Conservation (phyloP, 2,888 invertebrate species). For the Thymelicus sylvestris region DNA sequence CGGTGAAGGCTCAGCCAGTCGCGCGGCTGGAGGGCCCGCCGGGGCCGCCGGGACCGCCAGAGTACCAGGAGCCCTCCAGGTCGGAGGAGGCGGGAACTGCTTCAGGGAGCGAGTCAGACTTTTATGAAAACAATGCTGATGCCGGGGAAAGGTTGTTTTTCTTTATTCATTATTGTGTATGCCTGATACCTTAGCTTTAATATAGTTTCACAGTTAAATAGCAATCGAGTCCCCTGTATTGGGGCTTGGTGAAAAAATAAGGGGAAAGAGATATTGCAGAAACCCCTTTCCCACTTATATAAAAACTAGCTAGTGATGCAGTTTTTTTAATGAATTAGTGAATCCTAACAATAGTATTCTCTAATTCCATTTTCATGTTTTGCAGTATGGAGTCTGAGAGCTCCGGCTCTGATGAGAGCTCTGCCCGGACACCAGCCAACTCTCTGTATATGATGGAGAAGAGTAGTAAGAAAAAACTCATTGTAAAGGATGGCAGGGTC, state of each 20-base stretch:
- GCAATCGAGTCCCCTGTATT: no score
- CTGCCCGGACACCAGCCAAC: constrained; percentile 79
- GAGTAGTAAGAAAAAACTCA: constrained; percentile 89
- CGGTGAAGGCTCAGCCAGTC: constrained; percentile 61
- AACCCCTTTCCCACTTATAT: no score
- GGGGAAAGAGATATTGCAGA: no score
- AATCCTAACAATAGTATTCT: no score
- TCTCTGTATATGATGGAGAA: constrained; percentile 92
- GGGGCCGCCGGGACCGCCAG: constrained; percentile 58
- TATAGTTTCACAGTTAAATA: no score
- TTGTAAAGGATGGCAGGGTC: constrained; percentile 85
- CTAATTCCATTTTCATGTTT: constrained; percentile 37
- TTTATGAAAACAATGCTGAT: constrained; percentile 74
- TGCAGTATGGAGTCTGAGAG: constrained; percentile 82
- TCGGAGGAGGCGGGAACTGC: constrained; percentile 67
- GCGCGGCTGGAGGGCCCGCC: constrained; percentile 60
- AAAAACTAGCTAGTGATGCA: no score
- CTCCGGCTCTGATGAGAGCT: constrained; percentile 77
- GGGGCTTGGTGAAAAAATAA: no score
- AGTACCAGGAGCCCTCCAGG: constrained; percentile 55
- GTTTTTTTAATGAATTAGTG: no score
- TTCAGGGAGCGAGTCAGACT: constrained; percentile 78
- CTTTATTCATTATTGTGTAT: neutral
- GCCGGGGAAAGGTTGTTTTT: constrained; percentile 68
- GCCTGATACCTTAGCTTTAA: neutral